Percentiles rank a stretch among this genome's conserved stretches.
Conservation (phyloP, 1,140 invertebrate species). For the Formica selysi region DNA sequence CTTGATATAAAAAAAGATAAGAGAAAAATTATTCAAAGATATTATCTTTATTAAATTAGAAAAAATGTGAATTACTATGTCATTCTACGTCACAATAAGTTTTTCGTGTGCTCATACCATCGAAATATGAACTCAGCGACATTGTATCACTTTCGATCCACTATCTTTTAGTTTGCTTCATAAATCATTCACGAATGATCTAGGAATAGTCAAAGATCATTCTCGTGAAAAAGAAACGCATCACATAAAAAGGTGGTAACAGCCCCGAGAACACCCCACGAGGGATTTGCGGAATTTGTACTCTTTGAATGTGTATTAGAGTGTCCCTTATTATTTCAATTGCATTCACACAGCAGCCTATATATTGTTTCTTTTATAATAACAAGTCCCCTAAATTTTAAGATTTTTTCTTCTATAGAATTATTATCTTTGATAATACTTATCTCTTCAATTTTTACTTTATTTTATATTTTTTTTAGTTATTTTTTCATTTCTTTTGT, state of each 20-base stretch:
- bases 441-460: not conserved
- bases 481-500: not conserved
- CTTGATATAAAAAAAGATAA: not conserved
- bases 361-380: constrained; percentile 62
- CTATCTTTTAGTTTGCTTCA: constrained; percentile 29
- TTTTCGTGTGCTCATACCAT: not conserved
- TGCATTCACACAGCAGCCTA: constrained; percentile 17
- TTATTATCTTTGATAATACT: constrained; percentile 5
- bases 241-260: constrained; percentile 65
- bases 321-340: constrained; percentile 31
- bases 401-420: constrained; percentile 28
- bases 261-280: constrained; percentile 67
- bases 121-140: constrained; percentile 15
- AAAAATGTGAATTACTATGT: not conserved
- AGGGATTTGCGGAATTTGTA: constrained; percentile 85
- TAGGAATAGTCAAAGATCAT: constrained; percentile 25
- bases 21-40: constrained; percentile 2
- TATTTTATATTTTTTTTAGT: constrained; percentile 26
- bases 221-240: constrained; percentile 52
- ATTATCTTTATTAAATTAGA: constrained; percentile 14
- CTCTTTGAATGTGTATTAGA: constrained; percentile 80
- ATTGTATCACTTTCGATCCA: constrained; percentile 27
- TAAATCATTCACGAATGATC: constrained; percentile 32
- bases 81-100: not conserved
- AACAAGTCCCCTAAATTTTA: constrained; percentile 7